Percentiles rank a stretch among this genome's conserved stretches.
phyloP scores from a whole-genome alignment of 2,113 vertebrate species.

The Octodon degus region DNA sequence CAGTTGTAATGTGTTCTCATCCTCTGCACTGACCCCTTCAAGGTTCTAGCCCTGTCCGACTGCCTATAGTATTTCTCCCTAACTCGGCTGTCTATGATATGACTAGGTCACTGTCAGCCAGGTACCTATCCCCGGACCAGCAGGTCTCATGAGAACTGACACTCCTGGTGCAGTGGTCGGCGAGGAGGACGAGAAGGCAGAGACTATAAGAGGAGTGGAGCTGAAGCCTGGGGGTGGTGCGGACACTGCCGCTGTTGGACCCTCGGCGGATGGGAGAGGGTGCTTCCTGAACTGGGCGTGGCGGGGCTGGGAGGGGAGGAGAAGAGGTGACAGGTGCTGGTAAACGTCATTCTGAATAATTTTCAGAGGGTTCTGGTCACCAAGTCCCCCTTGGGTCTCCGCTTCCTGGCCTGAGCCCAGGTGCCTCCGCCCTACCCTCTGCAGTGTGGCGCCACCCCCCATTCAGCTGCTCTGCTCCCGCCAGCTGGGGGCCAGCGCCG shows the following conservation, averaged over 20 bases:
- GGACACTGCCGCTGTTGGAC: not conserved
- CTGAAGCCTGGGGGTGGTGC: not conserved
- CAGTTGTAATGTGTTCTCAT: not conserved
- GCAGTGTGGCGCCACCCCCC: not conserved
- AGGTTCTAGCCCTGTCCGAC: not conserved
- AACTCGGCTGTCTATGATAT: not conserved
- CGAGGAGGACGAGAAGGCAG: not conserved
- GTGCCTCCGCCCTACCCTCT: not conserved
- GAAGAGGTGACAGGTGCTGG: not conserved
- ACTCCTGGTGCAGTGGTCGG: not conserved
- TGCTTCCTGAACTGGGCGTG: not conserved
- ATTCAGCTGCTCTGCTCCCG: not conserved
- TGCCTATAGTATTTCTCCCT: not conserved
- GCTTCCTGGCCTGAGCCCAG: not conserved
- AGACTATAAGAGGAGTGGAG: not conserved
- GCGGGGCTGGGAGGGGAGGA: not conserved
- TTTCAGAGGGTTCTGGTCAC: not conserved
- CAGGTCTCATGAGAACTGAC: not conserved
- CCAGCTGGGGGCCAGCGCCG: constrained; percentile 44
- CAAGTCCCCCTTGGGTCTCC: not conserved
- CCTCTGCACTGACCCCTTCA: not conserved
- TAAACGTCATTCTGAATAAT: not conserved
- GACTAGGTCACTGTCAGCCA: not conserved
- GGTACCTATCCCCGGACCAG: not conserved
- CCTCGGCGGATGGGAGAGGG: not conserved